phyloP scores from a whole-genome alignment of 2,888 invertebrate genomes.

The Calephelis perditalis region DNA sequence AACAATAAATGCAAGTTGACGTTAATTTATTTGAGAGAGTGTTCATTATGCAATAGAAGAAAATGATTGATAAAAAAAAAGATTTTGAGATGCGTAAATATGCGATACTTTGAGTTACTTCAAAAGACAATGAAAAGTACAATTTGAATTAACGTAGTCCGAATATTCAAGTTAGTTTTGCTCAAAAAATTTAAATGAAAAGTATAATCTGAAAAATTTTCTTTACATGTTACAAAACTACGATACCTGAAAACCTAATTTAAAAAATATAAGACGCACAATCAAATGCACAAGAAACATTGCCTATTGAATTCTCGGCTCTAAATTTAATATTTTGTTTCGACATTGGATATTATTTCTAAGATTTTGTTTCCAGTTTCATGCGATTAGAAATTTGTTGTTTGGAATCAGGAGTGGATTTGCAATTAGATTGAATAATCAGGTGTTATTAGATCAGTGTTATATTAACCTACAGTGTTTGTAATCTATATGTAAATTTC shows the following conservation, averaged over 20 bases:
- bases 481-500: neutral
- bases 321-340: neutral
- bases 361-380: neutral
- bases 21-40: neutral
- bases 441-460: conserved; percentile 6
- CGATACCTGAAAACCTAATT: too few relatives aligned
- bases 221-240: too few relatives aligned
- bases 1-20: neutral
- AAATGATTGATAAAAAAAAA: neutral
- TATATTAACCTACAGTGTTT: conserved; percentile 1
- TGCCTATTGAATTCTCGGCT: conserved; percentile 2
- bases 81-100: neutral
- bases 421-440: conserved; percentile 4
- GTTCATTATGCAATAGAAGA: conserved; percentile 6
- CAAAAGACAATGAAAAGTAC: too few relatives aligned
- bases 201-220: too few relatives aligned
- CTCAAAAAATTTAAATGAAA: too few relatives aligned
- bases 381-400: neutral
- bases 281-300: conserved; percentile 2
- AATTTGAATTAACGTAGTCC: too few relatives aligned
- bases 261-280: neutral
- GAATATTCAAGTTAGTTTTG: too few relatives aligned
- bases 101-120: neutral
- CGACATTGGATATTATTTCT: neutral
- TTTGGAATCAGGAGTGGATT: neutral